These are phyloP conservation scores for Lagorchestes hirsutus DNA, from an alignment of 2,797 vertebrate genomes.

Conservation along the genomic window DNA sequence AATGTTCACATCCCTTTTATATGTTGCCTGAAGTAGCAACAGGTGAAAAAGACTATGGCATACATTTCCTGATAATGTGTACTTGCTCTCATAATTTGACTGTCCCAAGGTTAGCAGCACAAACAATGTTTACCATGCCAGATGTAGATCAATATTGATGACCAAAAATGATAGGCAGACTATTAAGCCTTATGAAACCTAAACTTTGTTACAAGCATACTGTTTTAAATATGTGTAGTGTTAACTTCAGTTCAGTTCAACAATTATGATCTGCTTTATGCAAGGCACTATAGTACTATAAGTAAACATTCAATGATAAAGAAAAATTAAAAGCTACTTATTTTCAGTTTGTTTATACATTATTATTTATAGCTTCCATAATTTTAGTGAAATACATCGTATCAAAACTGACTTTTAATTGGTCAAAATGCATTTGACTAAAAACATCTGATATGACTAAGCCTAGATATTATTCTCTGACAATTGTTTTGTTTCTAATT, in stretches of 20 bases:
- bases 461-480: neutral
- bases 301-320: constrained; percentile 20
- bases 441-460: neutral
- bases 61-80: neutral
- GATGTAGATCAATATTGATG: neutral
- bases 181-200: neutral
- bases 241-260: neutral
- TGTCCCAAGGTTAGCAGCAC: neutral
- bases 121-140: neutral
- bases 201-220: neutral
- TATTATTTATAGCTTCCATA: constrained; percentile 22
- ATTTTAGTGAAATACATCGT: constrained; percentile 26
- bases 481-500: constrained; percentile 24
- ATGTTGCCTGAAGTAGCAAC: neutral
- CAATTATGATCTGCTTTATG: neutral
- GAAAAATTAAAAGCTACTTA: constrained; percentile 44
- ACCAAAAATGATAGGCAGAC: neutral
- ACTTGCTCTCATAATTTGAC: neutral
- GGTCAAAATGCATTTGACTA: neutral
- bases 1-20: neutral
- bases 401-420: constrained; percentile 8
- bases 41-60: neutral
- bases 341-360: constrained; percentile 28
- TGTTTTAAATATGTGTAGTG: constrained; percentile 3
- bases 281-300: neutral